These are phyloP conservation scores for Pocota personata DNA, from an alignment of 2,888 invertebrate genomes.

Conservation along the genomic window DNA sequence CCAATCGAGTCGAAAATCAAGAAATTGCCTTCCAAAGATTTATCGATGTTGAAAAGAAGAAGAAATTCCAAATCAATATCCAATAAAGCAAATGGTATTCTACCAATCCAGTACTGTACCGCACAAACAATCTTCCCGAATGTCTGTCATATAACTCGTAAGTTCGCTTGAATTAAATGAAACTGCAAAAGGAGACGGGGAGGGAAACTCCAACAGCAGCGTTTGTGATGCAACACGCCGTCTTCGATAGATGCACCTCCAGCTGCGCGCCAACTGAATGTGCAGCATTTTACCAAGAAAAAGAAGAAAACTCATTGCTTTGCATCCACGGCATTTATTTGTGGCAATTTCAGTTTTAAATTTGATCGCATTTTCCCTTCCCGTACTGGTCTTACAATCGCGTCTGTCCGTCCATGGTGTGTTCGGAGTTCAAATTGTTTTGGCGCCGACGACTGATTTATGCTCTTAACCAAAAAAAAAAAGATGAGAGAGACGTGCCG, in stretches of 20 bases:
- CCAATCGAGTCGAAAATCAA: slow-evolving; percentile 18
- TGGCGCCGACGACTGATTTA: slow-evolving; percentile 65
- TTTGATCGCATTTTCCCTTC: slow-evolving; percentile 15
- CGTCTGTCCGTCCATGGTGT: slow-evolving; percentile 2
- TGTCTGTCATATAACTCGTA: slow-evolving; percentile 18
- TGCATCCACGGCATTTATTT: not conserved
- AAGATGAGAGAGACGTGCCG: slow-evolving; percentile 42
- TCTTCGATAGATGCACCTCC: slow-evolving; percentile 45
- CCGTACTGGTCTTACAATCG: not conserved
- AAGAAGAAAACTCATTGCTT: not conserved
- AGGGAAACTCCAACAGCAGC: not conserved
- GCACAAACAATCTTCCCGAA: not conserved
- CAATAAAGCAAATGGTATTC: slow-evolving; percentile 29
- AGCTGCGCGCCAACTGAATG: slow-evolving; percentile 35
- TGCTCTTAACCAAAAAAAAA: not conserved
- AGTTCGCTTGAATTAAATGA: slow-evolving; percentile 12
- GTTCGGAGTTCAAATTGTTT: slow-evolving; percentile 45
- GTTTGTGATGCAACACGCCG: slow-evolving; percentile 23
- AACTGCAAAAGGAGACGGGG: not conserved
- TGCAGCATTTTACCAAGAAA: not conserved
- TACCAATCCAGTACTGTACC: not conserved
- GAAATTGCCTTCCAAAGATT: slow-evolving; percentile 38
- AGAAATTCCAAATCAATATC: slow-evolving; percentile 50
- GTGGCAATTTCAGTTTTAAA: slow-evolving; percentile 22
- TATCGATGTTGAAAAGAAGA: slow-evolving; percentile 17